Percentiles rank a stretch among this genome's conserved stretches.
Evolutionary conservation across 2,888 invertebrate genomes (phyloP).

Genomic region (Parnassius apollo): DNA sequence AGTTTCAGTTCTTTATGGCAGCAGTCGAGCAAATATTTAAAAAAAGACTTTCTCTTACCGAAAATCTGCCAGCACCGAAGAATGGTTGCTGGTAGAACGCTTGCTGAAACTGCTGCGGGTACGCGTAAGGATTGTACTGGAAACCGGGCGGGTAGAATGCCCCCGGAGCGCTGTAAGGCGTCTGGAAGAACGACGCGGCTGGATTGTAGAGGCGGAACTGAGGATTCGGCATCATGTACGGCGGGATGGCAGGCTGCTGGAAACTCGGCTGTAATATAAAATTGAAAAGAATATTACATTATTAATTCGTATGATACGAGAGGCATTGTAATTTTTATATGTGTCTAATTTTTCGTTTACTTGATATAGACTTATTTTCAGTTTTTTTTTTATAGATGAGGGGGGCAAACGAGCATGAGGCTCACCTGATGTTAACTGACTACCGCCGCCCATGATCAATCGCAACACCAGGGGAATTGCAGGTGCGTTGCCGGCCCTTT

Average conservation of each 20-base stretch:
- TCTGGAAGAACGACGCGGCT: slow-evolving; percentile 71
- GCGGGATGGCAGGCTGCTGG: slow-evolving; percentile 44
- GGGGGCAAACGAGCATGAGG: too few relatives aligned
- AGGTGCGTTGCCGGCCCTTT: too few relatives aligned
- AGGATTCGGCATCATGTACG: slow-evolving; percentile 59
- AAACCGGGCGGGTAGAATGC: slow-evolving; percentile 62
- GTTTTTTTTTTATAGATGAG: too few relatives aligned
- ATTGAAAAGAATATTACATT: background rate
- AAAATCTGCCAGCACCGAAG: slow-evolving; percentile 73
- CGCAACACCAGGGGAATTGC: too few relatives aligned
- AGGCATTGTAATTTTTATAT: too few relatives aligned
- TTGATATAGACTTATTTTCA: too few relatives aligned
- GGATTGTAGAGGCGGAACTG: slow-evolving; percentile 74
- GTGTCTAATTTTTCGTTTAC: too few relatives aligned
- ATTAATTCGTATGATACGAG: background rate
- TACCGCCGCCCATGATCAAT: too few relatives aligned
- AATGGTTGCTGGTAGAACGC: slow-evolving; percentile 66
- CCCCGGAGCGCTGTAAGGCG: slow-evolving; percentile 65
- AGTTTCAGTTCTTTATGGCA: too few relatives aligned
- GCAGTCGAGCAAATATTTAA: background rate
- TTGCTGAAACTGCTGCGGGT: slow-evolving; percentile 60
- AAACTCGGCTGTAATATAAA: slow-evolving; percentile 40
- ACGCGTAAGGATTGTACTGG: slow-evolving; percentile 69
- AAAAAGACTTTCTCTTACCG: slow-evolving; percentile 63
- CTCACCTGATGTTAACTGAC: too few relatives aligned